Conservation (phyloP, 2,113 vertebrate genomes). For the Siniperca knerii region DNA sequence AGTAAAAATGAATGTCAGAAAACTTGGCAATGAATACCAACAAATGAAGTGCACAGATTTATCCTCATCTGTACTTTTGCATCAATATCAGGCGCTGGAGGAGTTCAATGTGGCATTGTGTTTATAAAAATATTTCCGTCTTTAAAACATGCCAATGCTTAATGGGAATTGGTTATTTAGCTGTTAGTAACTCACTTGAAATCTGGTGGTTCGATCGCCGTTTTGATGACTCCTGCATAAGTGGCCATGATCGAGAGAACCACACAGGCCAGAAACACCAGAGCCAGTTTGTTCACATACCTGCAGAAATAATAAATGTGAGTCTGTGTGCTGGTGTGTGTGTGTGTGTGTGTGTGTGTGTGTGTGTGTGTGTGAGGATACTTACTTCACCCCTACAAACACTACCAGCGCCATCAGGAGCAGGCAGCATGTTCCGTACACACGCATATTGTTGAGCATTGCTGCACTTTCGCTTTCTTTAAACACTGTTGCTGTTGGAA, state of each 20-base stretch:
- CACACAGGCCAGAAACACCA: conserved; percentile 95
- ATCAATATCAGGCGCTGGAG: neutral
- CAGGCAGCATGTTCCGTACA: conserved; percentile 92
- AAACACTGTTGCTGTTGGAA: conserved; percentile 86
- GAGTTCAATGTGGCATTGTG: neutral
- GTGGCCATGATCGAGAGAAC: conserved; percentile 95
- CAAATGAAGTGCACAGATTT: neutral
- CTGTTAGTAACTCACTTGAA: conserved; percentile 86
- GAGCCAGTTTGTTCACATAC: conserved; percentile 94
- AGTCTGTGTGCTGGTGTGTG: neutral
- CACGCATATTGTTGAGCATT: conserved; percentile 89
- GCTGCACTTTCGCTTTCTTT: conserved; percentile 51
- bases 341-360: too few relatives aligned
- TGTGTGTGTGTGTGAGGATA: neutral
- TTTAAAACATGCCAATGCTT: neutral
- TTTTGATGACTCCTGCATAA: conserved; percentile 94
- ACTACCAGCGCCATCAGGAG: conserved; percentile 92
- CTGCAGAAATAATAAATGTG: conserved; percentile 37
- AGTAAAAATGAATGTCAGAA: neutral
- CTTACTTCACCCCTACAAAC: conserved; percentile 94
- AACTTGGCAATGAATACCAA: neutral
- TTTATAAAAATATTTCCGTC: neutral
- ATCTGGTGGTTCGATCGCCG: conserved; percentile 85
- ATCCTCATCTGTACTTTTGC: neutral
- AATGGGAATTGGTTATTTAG: neutral